Evolutionary conservation across 2,113 vertebrate genomes (phyloP), one percentile per base, ranked within the genome.

Genomic region (Elephas maximus): DNA sequence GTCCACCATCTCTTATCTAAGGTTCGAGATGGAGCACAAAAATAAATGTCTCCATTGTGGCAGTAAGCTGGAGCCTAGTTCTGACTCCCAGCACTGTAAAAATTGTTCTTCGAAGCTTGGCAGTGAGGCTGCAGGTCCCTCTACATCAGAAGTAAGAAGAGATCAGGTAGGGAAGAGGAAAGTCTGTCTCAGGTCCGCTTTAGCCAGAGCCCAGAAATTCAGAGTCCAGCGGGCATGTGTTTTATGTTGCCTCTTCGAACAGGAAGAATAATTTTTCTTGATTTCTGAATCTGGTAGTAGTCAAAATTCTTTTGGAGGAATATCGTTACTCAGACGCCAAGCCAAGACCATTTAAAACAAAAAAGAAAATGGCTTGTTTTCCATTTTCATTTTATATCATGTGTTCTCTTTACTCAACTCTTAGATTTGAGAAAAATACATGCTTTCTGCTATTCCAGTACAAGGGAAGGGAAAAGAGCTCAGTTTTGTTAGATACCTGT

Each of bases 81-180:
- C 33, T 53, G 48, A 28, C 15, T 21, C 41, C 9, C 21, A 37
- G 6, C 23, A 0, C 76, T 93, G 76, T 92, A 53, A 53, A 83
- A 21, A 15, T 0, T 83, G 77, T 73, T 4, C 48, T 51, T 28
- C 51, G 41, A 48, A 1, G 48, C 8, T 44, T 11, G 30, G 15
- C 48, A 2, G 79, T 37, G 86, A 45, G 33, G 7, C 60, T 76
- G 21, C 77, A 11, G 1, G 5, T 44, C 5, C 82, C 60, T 93
- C 88, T 33, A 86, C 95, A 10, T 89, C 97, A 69, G 78, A 91
- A 65, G 2, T 2, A 28, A 65, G 4, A 44, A 79, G 12, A 87
- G 14, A 53, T 0, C 74, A 94, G 95, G 96, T 98, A 90, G 95
- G 96, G 97, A 90, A 93, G 94, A n/a, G 26, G 24, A 21, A 76